Evolutionary conservation across 2,888 invertebrate species (phyloP), one percentile per base, ranked within the genome.

Genomic region (Harpalus rubripes): DNA sequence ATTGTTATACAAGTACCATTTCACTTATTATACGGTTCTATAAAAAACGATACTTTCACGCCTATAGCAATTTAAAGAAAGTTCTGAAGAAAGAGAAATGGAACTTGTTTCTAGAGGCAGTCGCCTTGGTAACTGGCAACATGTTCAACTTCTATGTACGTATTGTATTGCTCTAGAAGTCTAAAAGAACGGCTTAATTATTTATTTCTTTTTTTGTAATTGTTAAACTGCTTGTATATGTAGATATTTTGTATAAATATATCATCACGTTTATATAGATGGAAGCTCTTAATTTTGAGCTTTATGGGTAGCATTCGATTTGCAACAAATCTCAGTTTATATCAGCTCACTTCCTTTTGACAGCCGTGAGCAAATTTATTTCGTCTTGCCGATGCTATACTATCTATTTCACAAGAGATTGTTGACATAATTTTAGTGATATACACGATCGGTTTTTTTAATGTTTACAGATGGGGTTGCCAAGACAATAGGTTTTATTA

Each of bases 1-100:
- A 41, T 44, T 74, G 72, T 74, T 44, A 18, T 68, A 74, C 41
- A 74, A 74, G 72, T 74, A 44, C 72, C 72, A 74, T 74, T 74
- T 74, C 72, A 74, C 72, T 44, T 72, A 63, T 72, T 44, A 72
- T 44, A 74, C 72, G 7, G 16, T 74, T 74, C 18, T 74, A 44
- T 68, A 63, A 63, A 22, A 63, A 59, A 18, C 3, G 59, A 22
- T 74, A 74, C 72, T 74, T 74, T 74, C 72, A 18, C 72, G 72
- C 72, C 72, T 74, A 74, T 18, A 22, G 72, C 72, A 41, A 44
- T 74, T 74, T 74, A 74, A 41, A 74, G 44, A 74, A 74, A 44
- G 41, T 74, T 74, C 44, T 74, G 7, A 18, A 39, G 32, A 39
- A n/a, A 32, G n/a, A 41, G 41, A 44, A 74, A 74, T 41, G 72